Evolutionary conservation across 2,113 vertebrate genomes (phyloP), one percentile per base, ranked within the genome.

Genomic region (Cettia cetti): DNA sequence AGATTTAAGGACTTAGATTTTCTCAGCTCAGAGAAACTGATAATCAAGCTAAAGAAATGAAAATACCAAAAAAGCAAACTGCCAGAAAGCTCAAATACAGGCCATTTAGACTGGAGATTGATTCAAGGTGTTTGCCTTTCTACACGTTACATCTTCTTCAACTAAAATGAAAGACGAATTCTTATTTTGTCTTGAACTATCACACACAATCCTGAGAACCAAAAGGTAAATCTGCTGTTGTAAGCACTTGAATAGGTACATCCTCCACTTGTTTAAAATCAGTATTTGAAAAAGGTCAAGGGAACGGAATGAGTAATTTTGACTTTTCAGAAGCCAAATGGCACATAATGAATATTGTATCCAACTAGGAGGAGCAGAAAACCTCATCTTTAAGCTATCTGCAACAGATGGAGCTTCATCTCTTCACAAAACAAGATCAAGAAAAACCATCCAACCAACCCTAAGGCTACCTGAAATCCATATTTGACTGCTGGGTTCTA

Each of bases 351-450:
- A 90, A 74, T 19, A 70, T 2, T 47, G 21, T 9, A 74, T 45
- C 14, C 16, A 82, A 37, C 31, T n/a, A 66, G 35, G 17, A 61
- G 14, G 28, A 28, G 28, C 16, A 78, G 65, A 88, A 93, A 90
- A 63, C 4, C 10, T 88, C 23, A 71, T 50, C 39, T 75, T 12
- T 63, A 28, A 74, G 50, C n/a, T 52, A 70, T 23, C 39, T 68
- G 0, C 10, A 49, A 37, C 21, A 80, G 6, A 50, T 0, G 5
- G 13, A 31, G 5, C 30, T 66, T 63, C 27, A 35, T 7, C 49
- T 69, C 68, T 72, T 70, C 45, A 57, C 28, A 50, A 77, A 89
- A 61, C 22, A 53, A 37, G 27, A 74, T 26, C 20, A 60, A 76
- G 53, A 79, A 68, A 86, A 8, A 56, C 6, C 78, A 63, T 30